These are phyloP conservation scores for Alauda arvensis DNA, from an alignment of 2,797 vertebrate genomes.

Conservation along the genomic window DNA sequence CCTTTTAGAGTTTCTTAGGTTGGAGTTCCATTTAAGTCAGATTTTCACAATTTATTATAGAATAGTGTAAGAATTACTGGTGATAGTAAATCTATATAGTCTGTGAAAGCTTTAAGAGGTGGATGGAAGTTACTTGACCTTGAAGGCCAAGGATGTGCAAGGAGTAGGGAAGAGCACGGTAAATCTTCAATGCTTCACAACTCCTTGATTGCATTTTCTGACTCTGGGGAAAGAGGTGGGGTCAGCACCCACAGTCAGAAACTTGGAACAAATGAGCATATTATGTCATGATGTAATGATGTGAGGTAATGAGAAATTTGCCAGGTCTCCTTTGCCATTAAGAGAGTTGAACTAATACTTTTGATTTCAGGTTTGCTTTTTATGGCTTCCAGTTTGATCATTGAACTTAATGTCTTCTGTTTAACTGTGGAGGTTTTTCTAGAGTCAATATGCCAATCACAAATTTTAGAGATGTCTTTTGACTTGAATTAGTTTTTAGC, in stretches of 20 bases:
- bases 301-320: neutral
- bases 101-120: neutral
- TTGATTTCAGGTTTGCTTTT: neutral
- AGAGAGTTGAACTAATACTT: neutral
- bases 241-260: neutral
- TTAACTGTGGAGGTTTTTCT: neutral
- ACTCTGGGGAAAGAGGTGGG: neutral
- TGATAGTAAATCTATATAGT: neutral
- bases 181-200: neutral
- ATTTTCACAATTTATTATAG: neutral
- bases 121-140: constrained; percentile 20
- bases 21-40: neutral
- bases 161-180: neutral
- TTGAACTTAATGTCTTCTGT: neutral
- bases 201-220: neutral
- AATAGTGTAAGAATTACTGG: neutral
- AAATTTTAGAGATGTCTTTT: neutral
- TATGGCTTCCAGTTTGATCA: neutral
- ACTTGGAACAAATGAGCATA: neutral
- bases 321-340: neutral
- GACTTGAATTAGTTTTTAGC: neutral
- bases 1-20: neutral
- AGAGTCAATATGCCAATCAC: neutral
- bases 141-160: neutral
- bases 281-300: neutral